Conservation (phyloP, 2,888 invertebrate genomes). For the Cremastinae sp. region DNA sequence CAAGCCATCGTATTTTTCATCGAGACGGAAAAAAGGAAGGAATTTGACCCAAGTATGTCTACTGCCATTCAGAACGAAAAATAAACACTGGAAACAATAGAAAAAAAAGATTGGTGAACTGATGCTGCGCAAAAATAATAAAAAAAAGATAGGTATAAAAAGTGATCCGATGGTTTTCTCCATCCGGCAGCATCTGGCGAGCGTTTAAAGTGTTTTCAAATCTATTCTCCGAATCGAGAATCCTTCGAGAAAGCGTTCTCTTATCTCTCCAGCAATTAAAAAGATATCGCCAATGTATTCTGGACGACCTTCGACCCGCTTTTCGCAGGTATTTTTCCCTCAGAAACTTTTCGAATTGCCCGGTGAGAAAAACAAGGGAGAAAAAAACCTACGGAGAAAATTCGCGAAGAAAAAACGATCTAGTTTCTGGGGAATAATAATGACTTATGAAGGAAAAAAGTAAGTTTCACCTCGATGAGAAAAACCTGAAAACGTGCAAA, state of each 20-base stretch:
- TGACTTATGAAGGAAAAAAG: slow-evolving; percentile 10
- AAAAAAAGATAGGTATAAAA: too few relatives aligned
- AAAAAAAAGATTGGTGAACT: slow-evolving; percentile 27
- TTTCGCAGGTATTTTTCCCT: background rate
- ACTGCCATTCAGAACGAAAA: slow-evolving; percentile 44
- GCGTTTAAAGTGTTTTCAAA: slow-evolving; percentile 56
- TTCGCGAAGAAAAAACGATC: slow-evolving; percentile 8
- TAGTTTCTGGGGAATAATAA: slow-evolving; percentile 49
- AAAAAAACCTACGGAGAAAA: slow-evolving; percentile 11
- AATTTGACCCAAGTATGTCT: slow-evolving; percentile 37
- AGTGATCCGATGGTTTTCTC: too few relatives aligned
- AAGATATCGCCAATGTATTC: slow-evolving; percentile 53
- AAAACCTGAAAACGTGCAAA: background rate
- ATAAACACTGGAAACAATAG: slow-evolving; percentile 41
- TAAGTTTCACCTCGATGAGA: too few relatives aligned
- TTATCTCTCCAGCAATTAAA: slow-evolving; percentile 56
- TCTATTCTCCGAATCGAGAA: slow-evolving; percentile 49
- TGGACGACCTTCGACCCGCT: slow-evolving; percentile 12
- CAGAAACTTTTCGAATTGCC: slow-evolving; percentile 18
- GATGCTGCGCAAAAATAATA: slow-evolving; percentile 29
- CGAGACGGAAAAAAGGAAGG: slow-evolving; percentile 36
- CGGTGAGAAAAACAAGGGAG: slow-evolving; percentile 7
- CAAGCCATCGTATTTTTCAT: slow-evolving; percentile 53
- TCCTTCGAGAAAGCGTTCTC: background rate
- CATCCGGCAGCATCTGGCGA: slow-evolving; percentile 51